phyloP scores from a whole-genome alignment of 1,140 invertebrate genomes.

The Sitobion miscanthi region DNA sequence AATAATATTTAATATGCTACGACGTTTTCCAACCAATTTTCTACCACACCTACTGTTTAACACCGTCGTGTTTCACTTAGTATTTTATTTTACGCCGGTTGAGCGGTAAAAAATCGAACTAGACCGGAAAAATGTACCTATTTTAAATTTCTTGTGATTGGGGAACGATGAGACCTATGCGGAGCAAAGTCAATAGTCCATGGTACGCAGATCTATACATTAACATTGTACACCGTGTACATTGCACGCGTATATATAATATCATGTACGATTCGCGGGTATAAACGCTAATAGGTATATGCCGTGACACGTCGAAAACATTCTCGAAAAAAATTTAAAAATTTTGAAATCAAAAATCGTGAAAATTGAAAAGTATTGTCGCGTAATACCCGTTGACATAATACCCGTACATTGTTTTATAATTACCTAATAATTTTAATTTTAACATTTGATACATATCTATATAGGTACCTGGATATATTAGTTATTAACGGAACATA shows the following conservation, averaged over 20 bases:
- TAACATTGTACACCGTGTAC: neutral
- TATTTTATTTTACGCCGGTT: neutral
- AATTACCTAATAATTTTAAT: neutral
- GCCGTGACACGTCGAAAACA: constrained; percentile 30
- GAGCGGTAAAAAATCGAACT: constrained; percentile 43
- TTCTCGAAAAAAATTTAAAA: neutral
- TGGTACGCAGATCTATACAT: neutral
- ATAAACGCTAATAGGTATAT: neutral
- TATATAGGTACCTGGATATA: neutral
- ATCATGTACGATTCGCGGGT: neutral
- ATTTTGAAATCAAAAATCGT: neutral
- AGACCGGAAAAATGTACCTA: constrained; percentile 33
- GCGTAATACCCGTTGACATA: neutral
- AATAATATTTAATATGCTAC: neutral
- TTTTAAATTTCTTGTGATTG: neutral
- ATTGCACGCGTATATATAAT: neutral
- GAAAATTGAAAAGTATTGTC: neutral
- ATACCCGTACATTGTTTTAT: neutral
- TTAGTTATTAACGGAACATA: neutral
- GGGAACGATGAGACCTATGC: neutral
- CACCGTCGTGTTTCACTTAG: neutral
- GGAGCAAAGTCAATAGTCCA: constrained; percentile 26
- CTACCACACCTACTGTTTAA: neutral
- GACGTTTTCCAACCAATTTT: neutral
- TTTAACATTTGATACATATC: neutral